These are phyloP conservation scores for Tor tambroides DNA, from an alignment of 2,113 vertebrate genomes.

Conservation along the genomic window DNA sequence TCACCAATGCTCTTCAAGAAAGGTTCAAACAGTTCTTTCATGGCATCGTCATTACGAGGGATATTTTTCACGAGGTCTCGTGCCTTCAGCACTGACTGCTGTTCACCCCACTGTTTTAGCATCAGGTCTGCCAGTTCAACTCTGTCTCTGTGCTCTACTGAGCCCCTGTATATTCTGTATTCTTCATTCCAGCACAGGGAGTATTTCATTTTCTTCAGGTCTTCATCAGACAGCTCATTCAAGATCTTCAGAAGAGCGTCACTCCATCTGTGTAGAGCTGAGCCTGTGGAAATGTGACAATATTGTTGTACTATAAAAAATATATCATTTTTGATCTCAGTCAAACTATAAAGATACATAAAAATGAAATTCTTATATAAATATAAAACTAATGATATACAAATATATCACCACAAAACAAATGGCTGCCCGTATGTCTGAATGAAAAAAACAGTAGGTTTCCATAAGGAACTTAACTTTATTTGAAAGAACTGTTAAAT, in stretches of 20 bases:
- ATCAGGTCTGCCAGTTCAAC: neutral
- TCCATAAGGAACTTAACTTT: too few species aligned
- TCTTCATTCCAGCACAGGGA: neutral
- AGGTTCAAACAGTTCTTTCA: neutral
- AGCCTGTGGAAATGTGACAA: neutral
- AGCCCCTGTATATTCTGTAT: neutral
- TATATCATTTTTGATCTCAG: too few species aligned
- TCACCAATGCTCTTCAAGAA: neutral
- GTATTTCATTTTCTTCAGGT: neutral
- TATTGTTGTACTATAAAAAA: neutral
- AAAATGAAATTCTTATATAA: too few species aligned
- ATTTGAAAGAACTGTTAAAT: too few species aligned
- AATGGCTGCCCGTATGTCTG: too few species aligned
- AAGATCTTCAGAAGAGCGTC: neutral
- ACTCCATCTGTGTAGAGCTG: neutral
- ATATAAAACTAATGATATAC: too few species aligned
- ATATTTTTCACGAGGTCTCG: neutral
- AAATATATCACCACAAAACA: too few species aligned
- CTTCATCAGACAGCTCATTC: neutral
- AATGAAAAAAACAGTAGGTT: too few species aligned
- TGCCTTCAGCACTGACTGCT: neutral
- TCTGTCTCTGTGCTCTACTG: neutral
- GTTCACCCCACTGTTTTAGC: neutral
- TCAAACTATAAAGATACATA: too few species aligned
- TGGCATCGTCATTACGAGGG: neutral